Conservation (phyloP, 64 coral and sea anemone genomes). For the Porites lutea region DNA sequence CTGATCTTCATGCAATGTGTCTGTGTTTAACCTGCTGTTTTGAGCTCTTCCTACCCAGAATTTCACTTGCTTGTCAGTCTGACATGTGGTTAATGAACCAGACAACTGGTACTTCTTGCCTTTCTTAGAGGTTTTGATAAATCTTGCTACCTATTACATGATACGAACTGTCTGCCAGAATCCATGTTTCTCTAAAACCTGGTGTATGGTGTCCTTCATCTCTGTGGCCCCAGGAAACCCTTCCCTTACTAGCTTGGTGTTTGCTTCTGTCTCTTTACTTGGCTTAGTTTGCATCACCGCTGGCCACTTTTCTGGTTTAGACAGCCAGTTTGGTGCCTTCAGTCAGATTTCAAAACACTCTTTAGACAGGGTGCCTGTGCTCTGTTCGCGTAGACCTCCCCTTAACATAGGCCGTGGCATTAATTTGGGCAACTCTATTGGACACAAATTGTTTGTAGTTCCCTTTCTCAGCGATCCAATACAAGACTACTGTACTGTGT, state of each 20-base stretch:
- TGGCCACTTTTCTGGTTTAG: too few relatives aligned
- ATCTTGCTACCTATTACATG: too few relatives aligned
- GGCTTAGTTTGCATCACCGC: not conserved
- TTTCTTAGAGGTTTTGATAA: too few relatives aligned
- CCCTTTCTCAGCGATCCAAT: slow-evolving; percentile 50
- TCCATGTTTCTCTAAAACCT: slow-evolving; percentile 33
- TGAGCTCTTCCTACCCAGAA: too few relatives aligned
- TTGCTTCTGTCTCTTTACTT: slow-evolving; percentile 20
- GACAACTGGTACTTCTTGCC: too few relatives aligned
- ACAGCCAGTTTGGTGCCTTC: too few relatives aligned
- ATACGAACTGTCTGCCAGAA: slow-evolving; percentile 14
- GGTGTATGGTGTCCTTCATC: slow-evolving; percentile 9
- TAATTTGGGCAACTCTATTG: slow-evolving; percentile 59
- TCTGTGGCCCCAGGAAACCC: slow-evolving; percentile 5
- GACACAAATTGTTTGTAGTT: slow-evolving; percentile 68
- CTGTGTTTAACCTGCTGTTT: too few relatives aligned
- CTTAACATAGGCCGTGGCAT: slow-evolving; percentile 25
- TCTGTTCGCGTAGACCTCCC: slow-evolving; percentile 47
- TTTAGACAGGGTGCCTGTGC: slow-evolving; percentile 18
- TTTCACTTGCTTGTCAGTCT: too few relatives aligned
- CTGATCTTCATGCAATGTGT: too few relatives aligned
- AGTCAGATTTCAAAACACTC: not conserved
- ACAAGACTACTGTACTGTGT: slow-evolving; percentile 56
- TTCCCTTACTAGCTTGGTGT: slow-evolving; percentile 11
- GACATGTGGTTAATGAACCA: too few relatives aligned